phyloP scores from a whole-genome alignment of 2,888 invertebrate genomes.

The Lepidocyrtoides sp. region DNA sequence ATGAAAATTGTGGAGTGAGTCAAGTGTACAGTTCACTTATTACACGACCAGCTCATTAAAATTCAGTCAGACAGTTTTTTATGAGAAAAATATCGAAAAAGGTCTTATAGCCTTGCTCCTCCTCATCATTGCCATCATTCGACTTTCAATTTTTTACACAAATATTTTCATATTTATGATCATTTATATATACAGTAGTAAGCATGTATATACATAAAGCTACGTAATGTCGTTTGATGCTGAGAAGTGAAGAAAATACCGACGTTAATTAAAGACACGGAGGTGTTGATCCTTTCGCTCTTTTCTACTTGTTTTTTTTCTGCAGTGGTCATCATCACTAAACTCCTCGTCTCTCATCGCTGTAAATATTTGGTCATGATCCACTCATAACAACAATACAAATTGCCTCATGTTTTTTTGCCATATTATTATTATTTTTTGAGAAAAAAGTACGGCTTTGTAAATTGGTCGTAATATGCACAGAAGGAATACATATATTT shows the following conservation, averaged over 20 bases:
- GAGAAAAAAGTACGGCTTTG: slow-evolving; percentile 17
- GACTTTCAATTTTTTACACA: slow-evolving; percentile 53
- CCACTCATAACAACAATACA: slow-evolving; percentile 64
- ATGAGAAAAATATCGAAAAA: slow-evolving; percentile 37
- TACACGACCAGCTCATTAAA: slow-evolving; percentile 70
- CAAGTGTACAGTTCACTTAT: slow-evolving; percentile 23
- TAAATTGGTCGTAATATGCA: slow-evolving; percentile 33
- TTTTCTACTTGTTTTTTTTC: slow-evolving; percentile 11
- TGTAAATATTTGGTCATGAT: slow-evolving; percentile 73
- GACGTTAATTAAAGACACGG: slow-evolving; percentile 70
- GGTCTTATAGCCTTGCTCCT: too few species aligned
- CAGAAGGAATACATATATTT: not conserved
- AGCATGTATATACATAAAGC: not conserved
- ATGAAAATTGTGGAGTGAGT: not conserved
- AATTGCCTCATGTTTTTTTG: slow-evolving; percentile 59
- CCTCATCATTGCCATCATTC: slow-evolving; percentile 5
- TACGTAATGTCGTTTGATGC: not conserved
- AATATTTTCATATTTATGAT: slow-evolving; percentile 36
- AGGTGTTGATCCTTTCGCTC: slow-evolving; percentile 69
- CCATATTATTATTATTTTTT: slow-evolving; percentile 45
- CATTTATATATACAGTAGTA: not conserved
- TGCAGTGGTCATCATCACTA: not conserved
- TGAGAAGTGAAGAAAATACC: slow-evolving; percentile 50
- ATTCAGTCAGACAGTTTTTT: slow-evolving; percentile 62
- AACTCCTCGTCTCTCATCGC: not conserved